phyloP scores from a whole-genome alignment of 2,113 vertebrate genomes.

The Aspiorhynchus laticeps region DNA sequence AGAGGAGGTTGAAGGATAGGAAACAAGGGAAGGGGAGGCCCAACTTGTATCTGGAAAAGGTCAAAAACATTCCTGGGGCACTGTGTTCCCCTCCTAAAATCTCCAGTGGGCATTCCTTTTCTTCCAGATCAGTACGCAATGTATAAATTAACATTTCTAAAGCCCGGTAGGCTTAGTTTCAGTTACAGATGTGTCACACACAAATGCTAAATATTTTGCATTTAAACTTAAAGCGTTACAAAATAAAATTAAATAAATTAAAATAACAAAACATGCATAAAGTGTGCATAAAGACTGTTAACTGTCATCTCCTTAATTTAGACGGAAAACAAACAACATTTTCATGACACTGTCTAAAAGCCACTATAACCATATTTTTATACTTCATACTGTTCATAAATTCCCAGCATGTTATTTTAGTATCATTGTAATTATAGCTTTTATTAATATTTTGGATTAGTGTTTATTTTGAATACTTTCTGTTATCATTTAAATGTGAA shows the following conservation, averaged over 20 bases:
- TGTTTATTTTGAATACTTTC: not conserved
- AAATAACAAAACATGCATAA: not conserved
- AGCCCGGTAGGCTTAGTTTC: not conserved
- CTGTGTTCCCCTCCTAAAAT: constrained; percentile 7
- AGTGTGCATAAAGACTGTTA: not conserved
- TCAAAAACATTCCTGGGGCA: constrained; percentile 6
- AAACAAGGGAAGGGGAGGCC: not conserved
- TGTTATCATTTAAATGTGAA: too few relatives aligned
- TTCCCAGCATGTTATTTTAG: not conserved
- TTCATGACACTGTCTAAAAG: not conserved
- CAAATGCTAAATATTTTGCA: not conserved
- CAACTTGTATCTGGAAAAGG: constrained; percentile 9
- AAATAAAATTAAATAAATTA: not conserved
- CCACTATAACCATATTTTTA: not conserved
- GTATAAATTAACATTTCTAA: not conserved
- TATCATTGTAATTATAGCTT: not conserved
- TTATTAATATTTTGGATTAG: not conserved
- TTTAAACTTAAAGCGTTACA: not conserved
- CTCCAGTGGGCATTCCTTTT: not conserved
- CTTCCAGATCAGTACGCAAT: not conserved
- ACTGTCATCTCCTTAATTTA: not conserved
- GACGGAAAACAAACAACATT: not conserved
- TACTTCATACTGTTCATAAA: too few relatives aligned
- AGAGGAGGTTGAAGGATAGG: not conserved
- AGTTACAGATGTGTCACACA: not conserved